Evolutionary conservation across 2,888 invertebrate genomes (phyloP).

Genomic region (Ophioninae sp.): DNA sequence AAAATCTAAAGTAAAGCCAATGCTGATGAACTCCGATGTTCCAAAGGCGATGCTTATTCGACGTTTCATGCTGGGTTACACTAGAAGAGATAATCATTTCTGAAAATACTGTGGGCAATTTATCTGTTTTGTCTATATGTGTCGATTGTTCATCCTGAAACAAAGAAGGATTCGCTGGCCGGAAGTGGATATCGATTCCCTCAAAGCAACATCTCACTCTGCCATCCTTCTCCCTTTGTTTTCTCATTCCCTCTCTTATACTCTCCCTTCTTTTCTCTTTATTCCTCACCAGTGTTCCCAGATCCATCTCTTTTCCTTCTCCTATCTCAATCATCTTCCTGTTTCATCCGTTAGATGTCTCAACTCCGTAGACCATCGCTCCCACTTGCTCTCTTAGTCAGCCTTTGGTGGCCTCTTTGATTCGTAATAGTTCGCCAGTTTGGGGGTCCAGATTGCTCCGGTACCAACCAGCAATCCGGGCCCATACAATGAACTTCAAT

Average conservation of each 20-base stretch:
- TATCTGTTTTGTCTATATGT: constrained; percentile 46
- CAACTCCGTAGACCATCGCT: constrained; percentile 13
- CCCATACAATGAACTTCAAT: constrained; percentile 71
- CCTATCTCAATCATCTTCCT: constrained; percentile 37
- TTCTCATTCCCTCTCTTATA: background rate
- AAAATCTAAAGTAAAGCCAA: constrained; percentile 1
- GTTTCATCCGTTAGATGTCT: constrained; percentile 29
- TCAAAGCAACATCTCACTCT: constrained; percentile 27
- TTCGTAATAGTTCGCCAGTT: constrained; percentile 66
- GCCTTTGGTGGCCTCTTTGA: constrained; percentile 60
- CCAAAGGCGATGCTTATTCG: too few species aligned
- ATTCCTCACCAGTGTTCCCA: background rate
- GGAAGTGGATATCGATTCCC: constrained; percentile 59
- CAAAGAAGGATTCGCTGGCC: constrained; percentile 47
- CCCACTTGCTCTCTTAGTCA: constrained; percentile 42
- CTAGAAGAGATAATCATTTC: constrained; percentile 21
- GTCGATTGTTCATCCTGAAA: constrained; percentile 33
- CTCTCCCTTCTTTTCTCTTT: background rate
- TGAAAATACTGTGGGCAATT: constrained; percentile 9
- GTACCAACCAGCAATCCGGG: constrained; percentile 69
- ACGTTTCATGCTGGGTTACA: background rate
- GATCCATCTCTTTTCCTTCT: constrained; percentile 11
- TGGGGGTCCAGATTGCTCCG: constrained; percentile 68
- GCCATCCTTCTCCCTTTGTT: background rate
- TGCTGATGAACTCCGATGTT: constrained; percentile 1